Conservation (phyloP, 1,140 invertebrate genomes). For the Formica exsecta region DNA sequence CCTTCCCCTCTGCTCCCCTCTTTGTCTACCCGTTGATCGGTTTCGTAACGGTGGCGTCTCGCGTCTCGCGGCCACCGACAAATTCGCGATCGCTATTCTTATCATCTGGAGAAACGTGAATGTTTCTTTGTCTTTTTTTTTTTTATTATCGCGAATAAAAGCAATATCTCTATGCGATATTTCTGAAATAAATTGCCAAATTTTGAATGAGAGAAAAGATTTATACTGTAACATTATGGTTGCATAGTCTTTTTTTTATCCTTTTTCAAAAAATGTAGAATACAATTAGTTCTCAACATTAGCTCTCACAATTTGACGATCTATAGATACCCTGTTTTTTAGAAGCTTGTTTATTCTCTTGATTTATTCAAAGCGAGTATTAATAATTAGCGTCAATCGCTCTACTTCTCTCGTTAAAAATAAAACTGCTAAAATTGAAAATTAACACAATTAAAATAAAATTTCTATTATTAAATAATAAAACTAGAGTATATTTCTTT, state of each 20-base stretch:
- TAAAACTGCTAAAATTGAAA: neutral
- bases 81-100: slow-evolving; percentile 37
- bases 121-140: neutral
- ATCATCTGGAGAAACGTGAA: neutral
- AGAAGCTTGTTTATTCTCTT: neutral
- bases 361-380: neutral
- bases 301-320: neutral
- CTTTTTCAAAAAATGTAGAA: neutral
- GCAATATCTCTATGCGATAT: neutral
- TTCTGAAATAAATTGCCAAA: slow-evolving; percentile 9
- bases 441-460: neutral
- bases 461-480: neutral
- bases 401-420: slow-evolving; percentile 5
- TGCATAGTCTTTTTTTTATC: neutral
- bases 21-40: slow-evolving; percentile 54
- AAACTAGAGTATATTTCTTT: neutral
- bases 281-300: neutral
- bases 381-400: neutral
- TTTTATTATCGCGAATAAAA: slow-evolving; percentile 19
- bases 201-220: slow-evolving; percentile 3
- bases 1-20: slow-evolving; percentile 2
- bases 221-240: neutral
- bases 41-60: slow-evolving; percentile 63
- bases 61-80: neutral
- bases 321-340: too few species aligned